These are phyloP conservation scores for Astropecten irregularis DNA, from an alignment of 53 echinoderm and acorn worm species.

Conservation along the genomic window DNA sequence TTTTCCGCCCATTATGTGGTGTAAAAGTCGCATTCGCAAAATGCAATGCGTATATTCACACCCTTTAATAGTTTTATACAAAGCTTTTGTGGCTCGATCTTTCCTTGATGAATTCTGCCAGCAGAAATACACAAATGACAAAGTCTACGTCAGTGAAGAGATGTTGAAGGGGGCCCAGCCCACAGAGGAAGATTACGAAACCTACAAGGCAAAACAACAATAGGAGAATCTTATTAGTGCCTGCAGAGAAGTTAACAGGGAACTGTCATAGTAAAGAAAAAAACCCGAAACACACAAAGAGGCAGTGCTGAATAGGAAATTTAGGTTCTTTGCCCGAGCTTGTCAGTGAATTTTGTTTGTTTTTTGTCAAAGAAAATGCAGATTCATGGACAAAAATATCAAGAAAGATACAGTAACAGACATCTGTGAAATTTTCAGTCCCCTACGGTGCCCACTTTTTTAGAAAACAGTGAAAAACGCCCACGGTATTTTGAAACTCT, in stretches of 20 bases:
- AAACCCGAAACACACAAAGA: neutral
- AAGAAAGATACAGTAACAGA: too few relatives aligned
- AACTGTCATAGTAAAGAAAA: neutral
- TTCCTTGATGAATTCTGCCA: slow-evolving; percentile 37
- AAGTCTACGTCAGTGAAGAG: slow-evolving; percentile 18
- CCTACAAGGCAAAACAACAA: neutral
- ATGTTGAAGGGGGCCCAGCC: slow-evolving; percentile 34
- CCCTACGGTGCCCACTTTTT: too few relatives aligned
- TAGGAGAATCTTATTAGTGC: neutral
- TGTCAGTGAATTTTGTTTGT: neutral
- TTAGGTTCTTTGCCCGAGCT: neutral
- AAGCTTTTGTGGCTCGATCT: neutral
- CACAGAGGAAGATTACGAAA: neutral
- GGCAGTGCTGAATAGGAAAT: neutral
- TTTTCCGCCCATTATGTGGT: too few relatives aligned
- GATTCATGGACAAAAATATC: too few relatives aligned
- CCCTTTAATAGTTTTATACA: too few relatives aligned
- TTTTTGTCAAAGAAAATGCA: too few relatives aligned
- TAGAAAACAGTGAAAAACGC: too few relatives aligned
- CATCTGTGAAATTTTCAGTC: too few relatives aligned
- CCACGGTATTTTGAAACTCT: too few relatives aligned
- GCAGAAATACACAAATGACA: too few relatives aligned
- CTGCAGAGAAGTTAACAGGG: neutral
- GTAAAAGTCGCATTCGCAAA: too few relatives aligned
- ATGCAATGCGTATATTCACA: too few relatives aligned